phyloP scores from a whole-genome alignment of 2,797 vertebrate genomes.

The Xenopus petersii region DNA sequence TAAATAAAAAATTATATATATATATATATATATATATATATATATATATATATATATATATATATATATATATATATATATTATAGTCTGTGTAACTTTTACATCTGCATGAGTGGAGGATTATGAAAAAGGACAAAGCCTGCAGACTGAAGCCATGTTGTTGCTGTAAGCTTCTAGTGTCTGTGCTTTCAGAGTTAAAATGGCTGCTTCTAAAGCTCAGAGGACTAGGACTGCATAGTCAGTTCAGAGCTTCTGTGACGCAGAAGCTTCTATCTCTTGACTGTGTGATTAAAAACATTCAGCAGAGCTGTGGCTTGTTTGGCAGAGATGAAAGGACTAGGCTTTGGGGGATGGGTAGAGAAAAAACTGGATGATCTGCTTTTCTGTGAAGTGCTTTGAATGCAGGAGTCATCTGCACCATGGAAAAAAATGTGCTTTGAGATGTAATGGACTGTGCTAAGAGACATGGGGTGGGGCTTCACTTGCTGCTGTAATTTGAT shows the following conservation, averaged over 20 bases:
- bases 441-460: conserved; percentile 83
- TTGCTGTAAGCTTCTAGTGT: conserved; percentile 70
- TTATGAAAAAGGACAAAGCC: too few relatives aligned
- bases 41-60: too few relatives aligned
- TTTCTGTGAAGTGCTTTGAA: conserved; percentile 75
- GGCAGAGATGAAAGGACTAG: conserved; percentile 75
- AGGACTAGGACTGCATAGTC: conserved; percentile 89
- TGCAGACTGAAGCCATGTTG: conserved; percentile 85
- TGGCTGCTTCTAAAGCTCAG: conserved; percentile 93
- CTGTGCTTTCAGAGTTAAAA: conserved; percentile 84
- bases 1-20: too few relatives aligned
- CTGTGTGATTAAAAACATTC: conserved; percentile 84
- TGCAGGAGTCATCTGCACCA: conserved; percentile 80
- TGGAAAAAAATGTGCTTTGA: conserved; percentile 83
- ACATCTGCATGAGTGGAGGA: too few relatives aligned
- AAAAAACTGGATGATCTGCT: conserved; percentile 65
- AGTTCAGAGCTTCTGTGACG: conserved; percentile 84
- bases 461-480: conserved; percentile 87
- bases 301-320: conserved; percentile 81
- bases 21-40: too few relatives aligned
- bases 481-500: conserved; percentile 88
- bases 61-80: too few relatives aligned
- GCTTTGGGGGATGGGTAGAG: conserved; percentile 69
- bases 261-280: conserved; percentile 80
- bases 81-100: too few relatives aligned